Evolutionary conservation across 2,888 invertebrate genomes (phyloP).

Genomic region (Campaea margaritaria): DNA sequence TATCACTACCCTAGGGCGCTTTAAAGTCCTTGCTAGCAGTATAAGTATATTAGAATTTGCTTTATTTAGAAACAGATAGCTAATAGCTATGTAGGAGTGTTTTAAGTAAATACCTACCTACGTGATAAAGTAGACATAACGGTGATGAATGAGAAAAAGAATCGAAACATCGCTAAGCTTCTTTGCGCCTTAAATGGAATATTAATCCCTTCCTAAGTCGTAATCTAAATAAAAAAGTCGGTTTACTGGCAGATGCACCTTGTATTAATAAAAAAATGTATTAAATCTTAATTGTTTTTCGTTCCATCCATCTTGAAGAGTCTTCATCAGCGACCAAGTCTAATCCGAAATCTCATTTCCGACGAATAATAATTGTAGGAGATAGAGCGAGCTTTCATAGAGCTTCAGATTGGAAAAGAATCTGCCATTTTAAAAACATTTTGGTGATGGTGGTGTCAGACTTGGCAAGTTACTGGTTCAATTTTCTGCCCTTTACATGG

Average conservation of each 20-base stretch:
- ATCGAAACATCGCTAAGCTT: slow-evolving; percentile 10
- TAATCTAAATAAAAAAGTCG: slow-evolving; percentile 19
- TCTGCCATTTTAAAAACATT: slow-evolving; percentile 8
- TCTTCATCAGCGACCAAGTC: slow-evolving; percentile 63
- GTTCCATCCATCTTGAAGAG: slow-evolving; percentile 58
- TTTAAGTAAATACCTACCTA: too few species aligned
- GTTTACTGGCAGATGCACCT: slow-evolving; percentile 26
- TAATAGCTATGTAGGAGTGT: too few species aligned
- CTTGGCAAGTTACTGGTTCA: not conserved
- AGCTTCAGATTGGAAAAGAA: slow-evolving; percentile 24
- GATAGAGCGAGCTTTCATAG: slow-evolving; percentile 52
- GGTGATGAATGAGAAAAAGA: not conserved
- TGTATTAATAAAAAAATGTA: slow-evolving; percentile 54
- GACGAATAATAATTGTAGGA: slow-evolving; percentile 72
- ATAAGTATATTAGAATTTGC: too few species aligned
- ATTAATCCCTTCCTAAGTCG: slow-evolving; percentile 19
- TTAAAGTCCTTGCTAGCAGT: too few species aligned
- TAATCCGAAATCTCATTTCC: slow-evolving; percentile 80
- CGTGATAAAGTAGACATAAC: too few species aligned
- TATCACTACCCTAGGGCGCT: too few species aligned
- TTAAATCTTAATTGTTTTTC: slow-evolving; percentile 65
- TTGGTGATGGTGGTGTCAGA: not conserved
- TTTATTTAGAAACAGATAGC: too few species aligned
- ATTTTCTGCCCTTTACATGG: too few species aligned
- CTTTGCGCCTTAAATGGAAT: slow-evolving; percentile 19